Base-by-base conservation (phyloP, 2,113 vertebrate genomes). In the Pyrgilauda ruficollis region DNA sequence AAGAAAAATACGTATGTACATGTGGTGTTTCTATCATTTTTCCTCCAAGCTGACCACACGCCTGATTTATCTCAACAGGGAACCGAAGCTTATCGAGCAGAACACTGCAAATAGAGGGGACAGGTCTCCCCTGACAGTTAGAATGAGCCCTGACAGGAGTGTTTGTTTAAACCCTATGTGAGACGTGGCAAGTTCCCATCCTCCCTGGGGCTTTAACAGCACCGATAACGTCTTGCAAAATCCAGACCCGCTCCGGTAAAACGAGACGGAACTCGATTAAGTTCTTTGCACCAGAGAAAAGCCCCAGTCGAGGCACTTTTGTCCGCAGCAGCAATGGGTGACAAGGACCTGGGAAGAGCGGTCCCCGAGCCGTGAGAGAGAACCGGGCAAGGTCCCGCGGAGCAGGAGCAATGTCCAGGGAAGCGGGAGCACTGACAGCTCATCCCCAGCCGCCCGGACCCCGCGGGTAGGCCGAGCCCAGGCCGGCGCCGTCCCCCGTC, bases 1-100 rank as follows among this genome's bases (percentile, higher is more conserved):
- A 9, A 53, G 22, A 26, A 63, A 70, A 82, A 69, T 31, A 4
- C 0, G 1, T 31, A 4, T 0, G 4, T 10, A 53, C 0, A 1
- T 14, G 11, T 0, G 24, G 46, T 2, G 52, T 13, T 75, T 70
- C 47, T 28, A 41, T 31, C 31, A 8, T 55, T 73, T 46, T 66
- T 56, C 35, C 75, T 78, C 52, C 61, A 22, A 43, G 44, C 26
- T 2, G 4, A 66, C 44, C 16, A 2, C 58, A 23, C 0, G 20
- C 43, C 35, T 8, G 33, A 35, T 59, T 84, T 46, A 35, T 55
- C 69, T 79, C 74, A 8, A 52, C 26, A 31, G 11, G 11, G 58
- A 41, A 63, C 14, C 4, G 37, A n/a, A 67, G 43, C 43, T 43
- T 43, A 11, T 10, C 3, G 24, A 31, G 31, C 0, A 44, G 22